Evolutionary conservation across 2,797 vertebrate species (phyloP), one percentile per base, ranked within the genome.

Genomic region (Adrianichthys oophorus): DNA sequence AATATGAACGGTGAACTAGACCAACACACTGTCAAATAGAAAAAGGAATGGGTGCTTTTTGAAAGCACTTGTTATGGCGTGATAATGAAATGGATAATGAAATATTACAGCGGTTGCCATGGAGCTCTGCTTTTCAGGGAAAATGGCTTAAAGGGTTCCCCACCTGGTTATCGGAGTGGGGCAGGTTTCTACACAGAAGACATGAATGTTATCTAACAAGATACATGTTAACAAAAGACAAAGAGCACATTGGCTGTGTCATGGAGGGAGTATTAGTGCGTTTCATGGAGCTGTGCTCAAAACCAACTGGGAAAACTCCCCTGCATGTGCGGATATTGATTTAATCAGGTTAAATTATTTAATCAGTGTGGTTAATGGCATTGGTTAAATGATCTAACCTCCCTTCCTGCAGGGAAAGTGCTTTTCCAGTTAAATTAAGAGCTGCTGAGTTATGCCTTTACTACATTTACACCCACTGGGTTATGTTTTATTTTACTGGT

Each of bases 21-120:
- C 61, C 53, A 55, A 52, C 48, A 48, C 48, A 24, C 17, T 5
- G 51, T 62, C 69, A 68, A 73, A 59, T 74, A 56, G 45, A 65
- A 72, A 52, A 19, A 14, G 49, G 42, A 60, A 56, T 2, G 0
- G 15, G 24, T 47, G 32, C 66, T 61, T 56, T 67, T 73, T n/a
- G 4, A 65, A 66, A 74, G 48, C 53, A 37, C 46, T 54, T 65
- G 59, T 67, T 62, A n/a, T 12, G 8, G 4, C 0, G 3, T 23
- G 48, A 49, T 62, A 52, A 59, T 65, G 70, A 77, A 56, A 80
- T 55, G 23, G 48, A 49, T 62, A 52, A 59, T 65, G 70, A 77
- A 56, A 80, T 55, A 76, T 66, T 42, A 37, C 66, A 55, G 59
- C 40, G 1, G 75, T 88, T 84, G 79, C 82, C 70, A 76, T 83